These are phyloP conservation scores for Agrochola macilenta DNA, from an alignment of 2,888 invertebrate genomes.

Conservation along the genomic window DNA sequence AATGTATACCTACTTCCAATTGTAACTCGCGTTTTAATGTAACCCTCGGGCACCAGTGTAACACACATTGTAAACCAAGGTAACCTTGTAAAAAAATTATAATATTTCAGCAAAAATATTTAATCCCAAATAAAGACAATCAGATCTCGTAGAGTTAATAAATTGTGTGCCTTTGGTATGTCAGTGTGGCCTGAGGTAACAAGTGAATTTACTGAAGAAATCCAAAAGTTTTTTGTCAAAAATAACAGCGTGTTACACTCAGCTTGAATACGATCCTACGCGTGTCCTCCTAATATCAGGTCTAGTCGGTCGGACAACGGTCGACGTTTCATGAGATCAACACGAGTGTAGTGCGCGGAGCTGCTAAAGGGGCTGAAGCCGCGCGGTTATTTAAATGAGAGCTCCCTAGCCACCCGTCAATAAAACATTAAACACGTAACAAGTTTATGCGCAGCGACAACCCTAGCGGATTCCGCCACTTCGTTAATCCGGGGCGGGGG, in stretches of 20 bases:
- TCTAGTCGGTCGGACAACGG: constrained; percentile 50
- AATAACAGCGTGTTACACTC: not conserved
- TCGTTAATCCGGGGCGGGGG: constrained; percentile 91
- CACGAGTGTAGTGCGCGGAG: constrained; percentile 47
- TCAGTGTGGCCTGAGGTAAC: not conserved
- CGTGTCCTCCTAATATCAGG: constrained; percentile 36
- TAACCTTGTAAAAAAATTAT: constrained; percentile 17
- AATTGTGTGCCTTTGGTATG: constrained; percentile 3
- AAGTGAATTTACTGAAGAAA: constrained; percentile 13
- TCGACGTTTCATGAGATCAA: constrained; percentile 51
- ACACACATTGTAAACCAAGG: constrained; percentile 46
- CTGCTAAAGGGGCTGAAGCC: constrained; percentile 68
- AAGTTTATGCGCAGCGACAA: constrained; percentile 90
- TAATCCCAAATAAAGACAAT: constrained; percentile 2
- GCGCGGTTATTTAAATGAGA: constrained; percentile 88
- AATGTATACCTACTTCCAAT: constrained; percentile 66
- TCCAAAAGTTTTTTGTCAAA: constrained; percentile 11
- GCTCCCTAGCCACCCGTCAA: constrained; percentile 89
- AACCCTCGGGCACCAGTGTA: constrained; percentile 61
- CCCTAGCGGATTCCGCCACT: constrained; percentile 91
- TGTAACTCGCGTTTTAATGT: constrained; percentile 21
- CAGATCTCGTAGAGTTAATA: not conserved
- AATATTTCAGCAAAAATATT: constrained; percentile 24
- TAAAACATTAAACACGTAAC: constrained; percentile 91
- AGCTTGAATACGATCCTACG: constrained; percentile 14